Evolutionary conservation across 2,888 invertebrate species (phyloP), one percentile per base, ranked within the genome.

Genomic region (Axea sp.): DNA sequence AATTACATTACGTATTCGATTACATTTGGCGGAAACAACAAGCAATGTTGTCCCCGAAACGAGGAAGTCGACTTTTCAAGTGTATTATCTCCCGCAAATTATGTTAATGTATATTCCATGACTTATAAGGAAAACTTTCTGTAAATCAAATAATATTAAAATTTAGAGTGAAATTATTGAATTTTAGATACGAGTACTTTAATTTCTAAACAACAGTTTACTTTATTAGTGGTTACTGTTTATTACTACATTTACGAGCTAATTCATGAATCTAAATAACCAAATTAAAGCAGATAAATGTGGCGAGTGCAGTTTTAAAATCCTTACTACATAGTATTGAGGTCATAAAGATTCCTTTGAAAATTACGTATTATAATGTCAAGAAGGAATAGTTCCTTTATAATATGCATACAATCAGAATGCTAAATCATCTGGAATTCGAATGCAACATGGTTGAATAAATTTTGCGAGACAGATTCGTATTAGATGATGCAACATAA

Each of bases 1-100:
- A 79, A 80, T 80, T 79, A 59, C 79, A 80, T 80, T 80, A 78
- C 77, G 72, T 76, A 80, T 80, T 80, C 79, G 73, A 76, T 73
- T 74, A 73, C 71, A 72, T 77, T 79, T 65, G 74, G 57, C 67
- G 67, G 37, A 60, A 72, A 51, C 59, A 72, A 59, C 57, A 72
- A 72, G 17, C 59, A 17, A 15, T 33, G 55, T 6, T 62, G 47
- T 64, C 47, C 15, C 11, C 31, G 11, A 39, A 62, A 49, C 41
- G 33, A 39, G 39, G 22, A n/a, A 53, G 31, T 15, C 22, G 33
- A 33, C 47, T 41, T 57, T 64, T 47, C 24, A 6, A 64, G 49
- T 41, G 47, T 37, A 62, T 62, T 69, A 55, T 62, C 19, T n/a
- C 35, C 33, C 15, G 30, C 28, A 69, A 69, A 53, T 60, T 53